A percentile compares a stretch with the other conserved stretches of the same genome.
Conservation (phyloP, 1,140 invertebrate species). For the Archivesica marissinica region DNA sequence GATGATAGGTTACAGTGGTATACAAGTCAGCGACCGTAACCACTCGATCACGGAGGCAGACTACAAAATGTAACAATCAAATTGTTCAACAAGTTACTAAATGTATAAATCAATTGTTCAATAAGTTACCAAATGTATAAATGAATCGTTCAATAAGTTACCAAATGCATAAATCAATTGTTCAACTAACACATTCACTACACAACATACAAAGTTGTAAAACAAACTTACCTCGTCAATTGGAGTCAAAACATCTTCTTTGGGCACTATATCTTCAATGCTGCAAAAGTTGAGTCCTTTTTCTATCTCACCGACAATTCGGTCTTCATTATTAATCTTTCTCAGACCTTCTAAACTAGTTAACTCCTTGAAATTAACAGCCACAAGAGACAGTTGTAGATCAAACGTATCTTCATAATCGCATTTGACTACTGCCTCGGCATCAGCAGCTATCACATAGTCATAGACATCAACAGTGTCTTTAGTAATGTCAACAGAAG, state of each 20-base stretch:
- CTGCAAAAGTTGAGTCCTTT: neutral
- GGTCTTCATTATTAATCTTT: neutral
- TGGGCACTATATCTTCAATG: neutral
- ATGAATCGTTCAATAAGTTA: no score
- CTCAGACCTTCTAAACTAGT: neutral
- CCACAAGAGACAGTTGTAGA: neutral
- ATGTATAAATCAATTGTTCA: no score
- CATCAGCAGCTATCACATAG: neutral
- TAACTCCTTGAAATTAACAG: neutral
- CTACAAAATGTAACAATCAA: no score
- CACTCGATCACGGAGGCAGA: no score
- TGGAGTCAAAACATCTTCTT: slow-evolving; percentile 17
- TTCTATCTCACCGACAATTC: neutral
- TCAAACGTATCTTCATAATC: neutral
- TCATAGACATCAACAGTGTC: neutral
- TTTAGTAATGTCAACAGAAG: neutral
- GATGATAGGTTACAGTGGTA: no score
- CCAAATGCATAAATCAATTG: no score
- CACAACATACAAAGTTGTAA: no score
- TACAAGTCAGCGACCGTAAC: no score
- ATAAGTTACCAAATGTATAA: no score
- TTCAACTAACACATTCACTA: no score
- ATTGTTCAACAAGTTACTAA: no score
- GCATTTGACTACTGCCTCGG: neutral
- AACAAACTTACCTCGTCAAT: slow-evolving; percentile 4